phyloP scores from a whole-genome alignment of 2,888 invertebrate genomes.

The Pristionchus maxplancki region DNA sequence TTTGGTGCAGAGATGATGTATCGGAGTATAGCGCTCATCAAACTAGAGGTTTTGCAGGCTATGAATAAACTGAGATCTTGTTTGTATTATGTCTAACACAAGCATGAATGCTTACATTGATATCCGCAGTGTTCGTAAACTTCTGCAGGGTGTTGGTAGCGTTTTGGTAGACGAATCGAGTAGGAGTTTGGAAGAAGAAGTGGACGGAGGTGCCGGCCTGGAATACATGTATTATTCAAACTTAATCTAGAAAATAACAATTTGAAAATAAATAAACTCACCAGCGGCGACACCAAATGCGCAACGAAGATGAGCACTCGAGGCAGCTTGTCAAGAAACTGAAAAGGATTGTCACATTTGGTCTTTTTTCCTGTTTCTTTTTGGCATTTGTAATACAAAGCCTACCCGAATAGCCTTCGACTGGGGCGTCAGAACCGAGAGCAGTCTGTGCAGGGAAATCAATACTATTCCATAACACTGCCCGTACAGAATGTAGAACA shows the following conservation, averaged over 20 bases:
- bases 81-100: too few relatives aligned
- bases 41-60: background rate
- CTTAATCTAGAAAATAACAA: too few relatives aligned
- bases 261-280: too few relatives aligned
- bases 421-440: background rate
- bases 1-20: too few relatives aligned
- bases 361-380: too few relatives aligned
- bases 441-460: background rate
- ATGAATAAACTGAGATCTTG: background rate
- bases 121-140: background rate
- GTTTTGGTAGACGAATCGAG: background rate
- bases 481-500: conserved; percentile 30
- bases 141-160: background rate
- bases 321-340: background rate
- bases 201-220: conserved; percentile 11
- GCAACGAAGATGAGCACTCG: background rate
- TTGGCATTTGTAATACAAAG: too few relatives aligned
- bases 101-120: background rate
- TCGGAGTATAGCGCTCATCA: background rate
- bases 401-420: background rate
- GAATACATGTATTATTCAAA: background rate
- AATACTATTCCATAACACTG: background rate
- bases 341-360: too few relatives aligned
- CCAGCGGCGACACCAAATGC: background rate
- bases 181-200: conserved; percentile 21